A percentile compares a stretch with the other conserved stretches of the same genome.
Evolutionary conservation across 1,140 invertebrate genomes (phyloP).

Genomic region (Wasmannia auropunctata): DNA sequence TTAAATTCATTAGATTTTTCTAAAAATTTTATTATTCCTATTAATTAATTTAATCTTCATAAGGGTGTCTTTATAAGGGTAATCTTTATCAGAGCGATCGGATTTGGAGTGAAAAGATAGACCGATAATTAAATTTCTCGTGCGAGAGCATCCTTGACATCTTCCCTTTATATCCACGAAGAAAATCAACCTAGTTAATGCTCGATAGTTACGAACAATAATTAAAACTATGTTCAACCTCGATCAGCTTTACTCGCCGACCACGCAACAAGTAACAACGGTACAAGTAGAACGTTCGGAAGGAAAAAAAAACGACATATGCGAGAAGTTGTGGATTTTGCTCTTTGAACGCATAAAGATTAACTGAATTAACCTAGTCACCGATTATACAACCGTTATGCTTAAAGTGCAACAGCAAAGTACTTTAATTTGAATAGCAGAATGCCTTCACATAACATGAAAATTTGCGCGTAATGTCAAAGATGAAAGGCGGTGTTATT

Average conservation of each 20-base stretch:
- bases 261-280: constrained; percentile 21
- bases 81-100: constrained; percentile 6
- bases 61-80: too few species aligned
- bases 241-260: constrained; percentile 16
- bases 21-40: background rate
- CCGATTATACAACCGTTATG: constrained; percentile 17
- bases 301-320: background rate
- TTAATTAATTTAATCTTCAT: too few species aligned
- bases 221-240: constrained; percentile 36
- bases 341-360: constrained; percentile 14
- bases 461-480: background rate
- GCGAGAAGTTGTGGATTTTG: constrained; percentile 1
- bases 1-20: background rate
- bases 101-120: constrained; percentile 15
- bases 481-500: constrained; percentile 17
- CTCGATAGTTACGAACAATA: constrained; percentile 21
- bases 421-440: background rate
- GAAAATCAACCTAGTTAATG: constrained; percentile 69
- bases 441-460: background rate
- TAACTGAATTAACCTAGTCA: constrained; percentile 25
- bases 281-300: too few species aligned
- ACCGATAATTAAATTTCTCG: constrained; percentile 44
- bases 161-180: constrained; percentile 47
- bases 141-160: constrained; percentile 69
- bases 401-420: background rate